Evolutionary conservation across 2,888 invertebrate genomes (phyloP).

Genomic region (Eutolmus rufibarbis): DNA sequence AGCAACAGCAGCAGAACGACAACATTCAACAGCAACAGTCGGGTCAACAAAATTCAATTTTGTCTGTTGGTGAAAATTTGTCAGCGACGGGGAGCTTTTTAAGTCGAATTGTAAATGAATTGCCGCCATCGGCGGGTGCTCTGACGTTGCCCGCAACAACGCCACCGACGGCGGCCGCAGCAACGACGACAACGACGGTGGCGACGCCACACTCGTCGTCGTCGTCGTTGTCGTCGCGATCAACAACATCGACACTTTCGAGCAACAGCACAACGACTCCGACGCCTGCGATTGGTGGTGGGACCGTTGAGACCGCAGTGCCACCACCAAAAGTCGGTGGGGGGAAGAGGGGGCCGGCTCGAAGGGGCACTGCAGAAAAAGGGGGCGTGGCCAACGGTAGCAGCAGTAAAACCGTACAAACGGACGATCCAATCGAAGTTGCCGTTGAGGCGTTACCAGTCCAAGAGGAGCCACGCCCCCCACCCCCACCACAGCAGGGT

Average conservation of each 20-base stretch:
- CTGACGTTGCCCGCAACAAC: neutral
- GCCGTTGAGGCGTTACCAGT: slow-evolving; percentile 13
- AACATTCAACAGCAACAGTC: neutral
- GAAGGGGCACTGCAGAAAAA: neutral
- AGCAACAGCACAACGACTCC: neutral
- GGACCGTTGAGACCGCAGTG: slow-evolving; percentile 39
- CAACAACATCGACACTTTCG: slow-evolving; percentile 38
- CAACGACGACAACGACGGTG: neutral
- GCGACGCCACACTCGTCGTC: neutral
- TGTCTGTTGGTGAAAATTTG: neutral
- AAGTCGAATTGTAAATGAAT: slow-evolving; percentile 55
- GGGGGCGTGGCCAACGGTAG: neutral
- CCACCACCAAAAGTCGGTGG: neutral
- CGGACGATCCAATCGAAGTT: neutral
- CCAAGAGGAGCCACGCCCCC: neutral
- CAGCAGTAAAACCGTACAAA: neutral
- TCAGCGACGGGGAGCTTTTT: slow-evolving; percentile 52
- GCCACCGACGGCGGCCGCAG: neutral
- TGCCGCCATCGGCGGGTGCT: slow-evolving; percentile 50
- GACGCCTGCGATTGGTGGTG: neutral
- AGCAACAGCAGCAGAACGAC: neutral
- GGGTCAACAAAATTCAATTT: neutral
- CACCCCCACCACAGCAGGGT: neutral
- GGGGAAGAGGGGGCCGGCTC: neutral
- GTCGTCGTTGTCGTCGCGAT: neutral